phyloP scores from a whole-genome alignment of 2,113 vertebrate species.

The Piprites chloris region DNA sequence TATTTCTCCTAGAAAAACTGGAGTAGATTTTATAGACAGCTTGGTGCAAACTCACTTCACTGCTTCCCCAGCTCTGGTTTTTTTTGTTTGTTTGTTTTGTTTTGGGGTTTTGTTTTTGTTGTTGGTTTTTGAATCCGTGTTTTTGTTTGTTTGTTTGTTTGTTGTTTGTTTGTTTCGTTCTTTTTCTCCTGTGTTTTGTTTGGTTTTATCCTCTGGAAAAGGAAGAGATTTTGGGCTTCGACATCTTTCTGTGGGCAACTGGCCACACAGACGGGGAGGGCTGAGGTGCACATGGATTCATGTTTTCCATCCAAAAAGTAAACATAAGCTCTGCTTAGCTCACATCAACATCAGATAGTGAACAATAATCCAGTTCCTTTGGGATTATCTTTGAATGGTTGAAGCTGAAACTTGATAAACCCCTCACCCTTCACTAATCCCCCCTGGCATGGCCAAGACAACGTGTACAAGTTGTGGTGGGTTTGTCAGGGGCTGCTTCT shows the following conservation, averaged over 20 bases:
- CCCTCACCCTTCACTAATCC: neutral
- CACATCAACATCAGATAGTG: neutral
- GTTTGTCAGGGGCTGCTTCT: neutral
- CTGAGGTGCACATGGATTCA: neutral
- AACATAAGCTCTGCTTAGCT: neutral
- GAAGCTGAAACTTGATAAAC: neutral
- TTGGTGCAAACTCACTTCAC: neutral
- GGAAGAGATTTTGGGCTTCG: neutral
- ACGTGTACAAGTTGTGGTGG: fast-evolving
- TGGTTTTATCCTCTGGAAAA: neutral
- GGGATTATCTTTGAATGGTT: neutral
- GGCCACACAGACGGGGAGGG: fast-evolving
- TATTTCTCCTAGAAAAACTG: neutral
- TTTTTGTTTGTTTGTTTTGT: neutral
- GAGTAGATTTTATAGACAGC: neutral
- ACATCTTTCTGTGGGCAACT: neutral
- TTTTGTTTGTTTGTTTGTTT: too few relatives aligned
- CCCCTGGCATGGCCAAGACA: neutral
- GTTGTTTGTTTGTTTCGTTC: too few relatives aligned
- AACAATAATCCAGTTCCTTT: neutral
- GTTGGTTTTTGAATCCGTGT: too few relatives aligned
- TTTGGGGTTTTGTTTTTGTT: neutral
- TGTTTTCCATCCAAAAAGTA: neutral
- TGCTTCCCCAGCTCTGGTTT: neutral
- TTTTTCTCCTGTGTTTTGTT: neutral